phyloP scores from a whole-genome alignment of 2,888 invertebrate genomes.

The Hydrotaea diabolus region DNA sequence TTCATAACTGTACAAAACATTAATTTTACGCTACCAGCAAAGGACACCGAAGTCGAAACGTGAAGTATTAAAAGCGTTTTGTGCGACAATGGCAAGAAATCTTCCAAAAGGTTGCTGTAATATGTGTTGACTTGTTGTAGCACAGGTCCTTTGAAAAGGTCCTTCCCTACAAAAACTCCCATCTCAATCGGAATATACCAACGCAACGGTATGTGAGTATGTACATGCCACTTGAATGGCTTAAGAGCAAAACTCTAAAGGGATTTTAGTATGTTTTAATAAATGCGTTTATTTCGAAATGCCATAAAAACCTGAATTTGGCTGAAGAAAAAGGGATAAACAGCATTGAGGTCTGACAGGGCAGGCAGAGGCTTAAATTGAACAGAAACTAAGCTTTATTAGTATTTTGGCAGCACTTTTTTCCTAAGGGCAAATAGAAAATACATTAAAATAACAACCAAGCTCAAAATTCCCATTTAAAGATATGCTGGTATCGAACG shows the following conservation, averaged over 20 bases:
- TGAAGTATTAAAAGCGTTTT: slow-evolving; percentile 11
- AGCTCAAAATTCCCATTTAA: slow-evolving; percentile 14
- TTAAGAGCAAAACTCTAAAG: background rate
- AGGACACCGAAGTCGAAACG: background rate
- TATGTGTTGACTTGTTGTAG: background rate
- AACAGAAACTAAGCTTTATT: slow-evolving; percentile 18
- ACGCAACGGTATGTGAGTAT: background rate
- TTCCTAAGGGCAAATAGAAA: background rate
- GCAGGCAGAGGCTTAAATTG: background rate
- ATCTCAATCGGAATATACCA: too few relatives aligned
- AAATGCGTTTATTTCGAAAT: slow-evolving; percentile 13
- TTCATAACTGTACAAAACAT: slow-evolving; percentile 15
- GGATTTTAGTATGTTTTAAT: slow-evolving; percentile 30
- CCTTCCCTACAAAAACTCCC: background rate
- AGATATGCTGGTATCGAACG: background rate
- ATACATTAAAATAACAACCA: background rate
- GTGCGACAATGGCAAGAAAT: slow-evolving; percentile 19
- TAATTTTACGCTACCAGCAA: slow-evolving; percentile 42
- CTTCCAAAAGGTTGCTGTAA: background rate
- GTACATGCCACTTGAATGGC: background rate
- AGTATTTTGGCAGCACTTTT: background rate
- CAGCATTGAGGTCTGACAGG: background rate
- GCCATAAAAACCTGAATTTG: slow-evolving; percentile 22
- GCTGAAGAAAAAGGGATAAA: slow-evolving; percentile 13
- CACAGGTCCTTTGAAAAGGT: background rate